Percentiles rank a stretch among this genome's conserved stretches.
phyloP scores from a whole-genome alignment of 2,113 vertebrate genomes.

The Sebastes fasciatus region DNA sequence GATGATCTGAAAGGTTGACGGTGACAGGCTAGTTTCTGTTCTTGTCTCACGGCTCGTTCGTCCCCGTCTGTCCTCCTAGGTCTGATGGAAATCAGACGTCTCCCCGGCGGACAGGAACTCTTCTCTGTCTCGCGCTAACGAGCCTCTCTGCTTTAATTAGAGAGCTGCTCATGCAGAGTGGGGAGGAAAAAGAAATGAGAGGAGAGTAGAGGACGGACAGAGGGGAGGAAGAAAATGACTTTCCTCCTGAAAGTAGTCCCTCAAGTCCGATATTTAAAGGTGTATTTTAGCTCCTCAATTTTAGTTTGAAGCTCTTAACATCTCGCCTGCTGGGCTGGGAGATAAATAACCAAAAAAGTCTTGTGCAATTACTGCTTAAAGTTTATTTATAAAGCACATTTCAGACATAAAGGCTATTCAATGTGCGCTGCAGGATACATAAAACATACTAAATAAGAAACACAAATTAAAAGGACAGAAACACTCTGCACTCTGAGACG shows the following conservation, averaged over 20 bases:
- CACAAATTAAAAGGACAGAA: background rate
- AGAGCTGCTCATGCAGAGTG: background rate
- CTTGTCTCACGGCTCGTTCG: background rate
- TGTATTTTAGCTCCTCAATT: background rate
- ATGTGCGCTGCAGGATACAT: background rate
- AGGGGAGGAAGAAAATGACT: background rate
- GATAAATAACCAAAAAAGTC: background rate
- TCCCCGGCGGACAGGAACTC: background rate
- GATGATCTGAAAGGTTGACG: background rate
- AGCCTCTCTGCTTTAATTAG: slow-evolving; percentile 30
- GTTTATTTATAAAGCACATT: background rate
- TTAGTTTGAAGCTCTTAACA: background rate
- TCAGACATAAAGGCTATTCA: background rate
- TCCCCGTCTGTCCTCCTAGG: background rate
- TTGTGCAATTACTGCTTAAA: background rate
- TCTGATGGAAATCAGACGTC: background rate
- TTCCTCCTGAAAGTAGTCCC: background rate
- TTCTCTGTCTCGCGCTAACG: background rate
- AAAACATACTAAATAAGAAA: background rate
- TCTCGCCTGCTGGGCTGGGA: background rate
- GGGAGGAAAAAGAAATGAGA: slow-evolving; percentile 1
- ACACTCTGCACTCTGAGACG: background rate
- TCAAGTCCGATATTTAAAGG: background rate
- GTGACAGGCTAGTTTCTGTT: background rate
- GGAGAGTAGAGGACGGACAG: background rate